phyloP scores from a whole-genome alignment of 2,888 invertebrate species.

The Scrobipalpa atriplicella region DNA sequence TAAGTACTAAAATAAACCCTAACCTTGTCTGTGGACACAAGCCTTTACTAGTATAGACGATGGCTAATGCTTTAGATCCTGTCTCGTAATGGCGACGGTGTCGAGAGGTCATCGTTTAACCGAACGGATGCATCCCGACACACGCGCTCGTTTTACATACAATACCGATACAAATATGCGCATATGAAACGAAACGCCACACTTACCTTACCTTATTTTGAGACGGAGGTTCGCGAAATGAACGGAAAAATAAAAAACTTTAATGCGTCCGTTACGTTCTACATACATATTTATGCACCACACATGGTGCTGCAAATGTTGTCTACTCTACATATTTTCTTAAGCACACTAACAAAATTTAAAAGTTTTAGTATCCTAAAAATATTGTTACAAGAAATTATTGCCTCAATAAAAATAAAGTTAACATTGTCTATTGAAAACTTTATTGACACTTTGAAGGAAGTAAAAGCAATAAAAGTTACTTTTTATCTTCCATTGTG shows the following conservation, averaged over 20 bases:
- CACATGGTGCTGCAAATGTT: conserved; percentile 42
- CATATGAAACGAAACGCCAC: conserved; percentile 63
- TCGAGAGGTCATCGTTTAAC: conserved; percentile 67
- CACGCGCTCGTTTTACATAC: conserved; percentile 62
- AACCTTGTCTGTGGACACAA: background rate
- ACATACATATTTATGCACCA: conserved; percentile 54
- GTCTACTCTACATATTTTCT: conserved; percentile 29
- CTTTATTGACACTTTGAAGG: conserved; percentile 54
- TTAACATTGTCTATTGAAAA: conserved; percentile 35
- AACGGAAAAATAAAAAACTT: conserved; percentile 52
- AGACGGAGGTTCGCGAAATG: conserved; percentile 55
- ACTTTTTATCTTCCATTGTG: conserved; percentile 52
- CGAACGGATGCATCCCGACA: conserved; percentile 67
- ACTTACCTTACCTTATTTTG: conserved; percentile 47
- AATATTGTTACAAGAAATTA: conserved; percentile 24
- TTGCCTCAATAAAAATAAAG: conserved; percentile 25
- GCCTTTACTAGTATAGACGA: conserved; percentile 37
- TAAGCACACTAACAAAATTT: background rate
- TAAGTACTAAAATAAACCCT: too few species aligned
- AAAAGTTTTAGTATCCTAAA: conserved; percentile 33
- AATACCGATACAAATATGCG: conserved; percentile 67
- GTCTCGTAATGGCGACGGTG: conserved; percentile 45
- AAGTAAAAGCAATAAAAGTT: conserved; percentile 57
- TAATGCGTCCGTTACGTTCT: conserved; percentile 47
- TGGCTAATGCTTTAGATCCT: conserved; percentile 58